phyloP scores from a whole-genome alignment of 2,113 vertebrate species.

The Strigops habroptila region DNA sequence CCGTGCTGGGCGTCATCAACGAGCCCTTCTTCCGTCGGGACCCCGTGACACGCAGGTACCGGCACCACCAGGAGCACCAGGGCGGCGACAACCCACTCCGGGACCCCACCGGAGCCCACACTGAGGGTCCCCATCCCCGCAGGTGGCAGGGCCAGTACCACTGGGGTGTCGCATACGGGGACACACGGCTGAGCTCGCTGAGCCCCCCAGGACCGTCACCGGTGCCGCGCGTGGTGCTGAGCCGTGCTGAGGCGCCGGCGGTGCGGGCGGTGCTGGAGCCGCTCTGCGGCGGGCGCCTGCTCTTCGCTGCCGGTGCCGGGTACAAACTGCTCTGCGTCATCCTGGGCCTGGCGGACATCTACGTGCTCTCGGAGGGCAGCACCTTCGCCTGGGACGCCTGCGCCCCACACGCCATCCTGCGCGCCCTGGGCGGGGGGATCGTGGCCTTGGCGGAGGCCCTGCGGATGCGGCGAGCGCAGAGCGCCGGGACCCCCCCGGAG shows the following conservation, averaged over 20 bases:
- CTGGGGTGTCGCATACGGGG: slow-evolving; percentile 73
- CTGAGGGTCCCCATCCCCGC: background rate
- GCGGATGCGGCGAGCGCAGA: background rate
- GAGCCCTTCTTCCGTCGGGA: slow-evolving; percentile 79
- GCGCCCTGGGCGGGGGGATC: slow-evolving; percentile 74
- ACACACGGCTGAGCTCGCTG: slow-evolving; percentile 62
- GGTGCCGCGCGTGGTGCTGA: slow-evolving; percentile 66
- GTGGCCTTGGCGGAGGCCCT: slow-evolving; percentile 66
- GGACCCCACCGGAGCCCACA: fast-evolving
- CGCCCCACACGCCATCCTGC: slow-evolving; percentile 76
- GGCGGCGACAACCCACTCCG: no score
- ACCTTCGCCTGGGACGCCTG: slow-evolving; percentile 83
- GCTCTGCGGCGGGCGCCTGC: slow-evolving; percentile 60
- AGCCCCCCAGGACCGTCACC: background rate
- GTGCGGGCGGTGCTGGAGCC: slow-evolving; percentile 66
- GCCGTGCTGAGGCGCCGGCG: slow-evolving; percentile 70
- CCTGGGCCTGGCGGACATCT: slow-evolving; percentile 73
- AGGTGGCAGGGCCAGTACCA: slow-evolving; percentile 80
- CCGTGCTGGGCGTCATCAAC: slow-evolving; percentile 82
- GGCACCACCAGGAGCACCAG: fast-evolving
- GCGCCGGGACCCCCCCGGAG: background rate
- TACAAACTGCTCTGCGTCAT: slow-evolving; percentile 82
- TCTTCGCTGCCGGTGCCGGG: slow-evolving; percentile 75
- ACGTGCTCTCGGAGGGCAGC: slow-evolving; percentile 78
- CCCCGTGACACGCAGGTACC: background rate